phyloP scores from a whole-genome alignment of 2,797 vertebrate genomes.

The Molothrus aeneus region DNA sequence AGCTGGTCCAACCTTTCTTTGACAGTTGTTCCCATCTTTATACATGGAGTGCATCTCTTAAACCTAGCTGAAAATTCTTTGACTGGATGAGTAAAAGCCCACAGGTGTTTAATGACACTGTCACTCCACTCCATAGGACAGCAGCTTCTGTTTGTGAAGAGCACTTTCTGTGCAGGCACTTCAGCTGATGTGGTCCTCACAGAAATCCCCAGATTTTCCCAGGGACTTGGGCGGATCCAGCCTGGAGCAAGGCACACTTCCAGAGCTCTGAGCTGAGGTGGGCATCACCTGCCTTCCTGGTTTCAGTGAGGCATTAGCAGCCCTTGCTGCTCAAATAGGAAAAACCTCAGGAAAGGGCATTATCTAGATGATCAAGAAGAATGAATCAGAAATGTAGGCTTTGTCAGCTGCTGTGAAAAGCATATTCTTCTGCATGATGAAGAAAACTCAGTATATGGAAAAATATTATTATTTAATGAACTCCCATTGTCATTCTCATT shows the following conservation, averaged over 20 bases:
- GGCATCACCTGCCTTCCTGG: not conserved
- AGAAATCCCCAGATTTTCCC: not conserved
- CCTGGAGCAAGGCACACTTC: not conserved
- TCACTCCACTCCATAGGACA: not conserved
- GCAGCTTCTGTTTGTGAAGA: not conserved
- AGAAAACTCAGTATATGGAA: constrained; percentile 18
- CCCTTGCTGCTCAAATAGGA: not conserved
- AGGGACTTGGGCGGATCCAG: not conserved
- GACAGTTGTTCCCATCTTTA: not conserved
- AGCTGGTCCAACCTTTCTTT: not conserved
- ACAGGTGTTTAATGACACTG: not conserved
- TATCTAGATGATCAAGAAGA: not conserved
- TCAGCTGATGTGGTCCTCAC: not conserved
- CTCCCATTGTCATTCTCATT: constrained; percentile 60
- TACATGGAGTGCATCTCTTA: not conserved
- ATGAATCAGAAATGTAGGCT: not conserved
- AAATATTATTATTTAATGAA: constrained; percentile 67
- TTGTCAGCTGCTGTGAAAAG: not conserved
- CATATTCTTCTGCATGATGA: not conserved
- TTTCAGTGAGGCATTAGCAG: not conserved
- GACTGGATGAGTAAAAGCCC: not conserved
- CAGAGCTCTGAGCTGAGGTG: not conserved
- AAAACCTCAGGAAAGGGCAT: not conserved
- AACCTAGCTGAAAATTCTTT: fast-evolving
- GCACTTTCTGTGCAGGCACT: fast-evolving